Conservation (phyloP, 2,797 vertebrate genomes). For the Antrozous pallidus region DNA sequence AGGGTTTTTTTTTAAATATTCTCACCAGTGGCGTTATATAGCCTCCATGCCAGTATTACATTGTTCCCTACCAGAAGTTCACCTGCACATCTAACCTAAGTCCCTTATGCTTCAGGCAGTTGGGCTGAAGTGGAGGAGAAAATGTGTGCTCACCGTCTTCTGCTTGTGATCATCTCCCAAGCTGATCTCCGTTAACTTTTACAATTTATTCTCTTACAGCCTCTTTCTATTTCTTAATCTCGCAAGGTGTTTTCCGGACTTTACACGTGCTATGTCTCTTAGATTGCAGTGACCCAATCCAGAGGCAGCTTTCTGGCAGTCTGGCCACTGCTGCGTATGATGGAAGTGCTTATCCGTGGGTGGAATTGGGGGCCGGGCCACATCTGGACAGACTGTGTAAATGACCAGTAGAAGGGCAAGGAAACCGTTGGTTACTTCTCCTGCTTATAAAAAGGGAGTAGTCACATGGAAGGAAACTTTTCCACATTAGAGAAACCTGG, state of each 20-base stretch:
- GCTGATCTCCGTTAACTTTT: neutral
- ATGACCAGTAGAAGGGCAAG: neutral
- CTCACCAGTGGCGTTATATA: neutral
- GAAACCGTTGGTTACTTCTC: neutral
- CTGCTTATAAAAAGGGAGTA: neutral
- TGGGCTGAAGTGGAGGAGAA: neutral
- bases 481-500: neutral
- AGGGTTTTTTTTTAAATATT: neutral
- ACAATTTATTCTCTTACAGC: neutral
- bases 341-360: neutral
- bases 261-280: neutral
- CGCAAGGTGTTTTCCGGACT: neutral
- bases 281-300: neutral
- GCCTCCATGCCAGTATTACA: neutral
- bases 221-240: neutral
- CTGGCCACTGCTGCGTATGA: neutral
- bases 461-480: neutral
- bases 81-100: neutral
- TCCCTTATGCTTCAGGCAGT: neutral
- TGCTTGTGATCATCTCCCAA: too few species aligned
- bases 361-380: neutral
- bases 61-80: neutral
- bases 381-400: neutral
- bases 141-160: neutral
- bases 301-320: neutral